Conservation (phyloP, 2,888 invertebrate species). For the Myathropa florea region DNA sequence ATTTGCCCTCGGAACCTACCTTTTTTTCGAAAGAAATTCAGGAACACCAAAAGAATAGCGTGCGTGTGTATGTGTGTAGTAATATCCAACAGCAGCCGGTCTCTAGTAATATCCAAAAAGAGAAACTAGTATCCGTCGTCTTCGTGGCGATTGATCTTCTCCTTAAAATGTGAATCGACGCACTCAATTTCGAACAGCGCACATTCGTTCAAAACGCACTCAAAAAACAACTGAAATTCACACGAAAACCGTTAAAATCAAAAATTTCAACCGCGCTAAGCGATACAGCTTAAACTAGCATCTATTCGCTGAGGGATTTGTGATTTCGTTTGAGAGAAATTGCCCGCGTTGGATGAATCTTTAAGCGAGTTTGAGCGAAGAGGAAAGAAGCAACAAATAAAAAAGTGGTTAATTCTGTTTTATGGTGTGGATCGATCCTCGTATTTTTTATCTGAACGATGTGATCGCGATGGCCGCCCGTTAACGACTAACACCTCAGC, state of each 20-base stretch:
- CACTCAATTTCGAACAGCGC: constrained; percentile 57
- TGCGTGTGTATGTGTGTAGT: not conserved
- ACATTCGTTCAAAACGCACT: constrained; percentile 29
- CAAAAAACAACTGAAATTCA: not conserved
- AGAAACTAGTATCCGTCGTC: constrained; percentile 65
- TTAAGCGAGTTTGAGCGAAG: not conserved
- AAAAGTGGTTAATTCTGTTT: constrained; percentile 22
- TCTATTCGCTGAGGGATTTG: not conserved
- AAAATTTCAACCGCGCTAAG: constrained; percentile 13
- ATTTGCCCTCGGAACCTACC: constrained; percentile 57
- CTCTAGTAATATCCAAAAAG: constrained; percentile 64
- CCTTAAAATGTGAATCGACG: constrained; percentile 62
- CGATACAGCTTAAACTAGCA: not conserved
- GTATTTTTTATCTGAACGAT: constrained; percentile 71
- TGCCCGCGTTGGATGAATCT: constrained; percentile 14
- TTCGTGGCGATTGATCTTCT: constrained; percentile 52
- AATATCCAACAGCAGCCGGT: constrained; percentile 56
- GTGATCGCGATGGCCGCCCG: constrained; percentile 80
- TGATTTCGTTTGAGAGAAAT: not conserved
- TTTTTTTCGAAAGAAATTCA: constrained; percentile 39
- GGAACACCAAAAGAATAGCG: constrained; percentile 17
- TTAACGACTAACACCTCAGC: constrained; percentile 79
- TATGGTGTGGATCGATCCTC: constrained; percentile 7
- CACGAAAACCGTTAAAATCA: constrained; percentile 1
- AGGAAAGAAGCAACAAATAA: not conserved